Base-by-base conservation (phyloP, 2,888 invertebrate genomes). In the Diplolepis rosae region DNA sequence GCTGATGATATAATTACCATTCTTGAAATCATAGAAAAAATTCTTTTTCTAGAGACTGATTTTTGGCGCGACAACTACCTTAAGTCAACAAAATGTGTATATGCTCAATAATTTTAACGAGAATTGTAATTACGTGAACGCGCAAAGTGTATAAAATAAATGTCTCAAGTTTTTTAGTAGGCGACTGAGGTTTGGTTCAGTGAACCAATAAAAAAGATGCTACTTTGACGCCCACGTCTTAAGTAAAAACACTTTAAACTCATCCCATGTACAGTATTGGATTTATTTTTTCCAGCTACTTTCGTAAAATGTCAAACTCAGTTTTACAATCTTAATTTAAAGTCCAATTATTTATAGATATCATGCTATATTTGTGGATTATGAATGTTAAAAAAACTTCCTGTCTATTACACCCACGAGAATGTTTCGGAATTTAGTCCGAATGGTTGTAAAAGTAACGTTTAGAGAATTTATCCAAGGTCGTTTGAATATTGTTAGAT, bases 201-300 rank as follows among this genome's bases (percentile, higher is more conserved):
- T 61, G 39, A n/a, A 39, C 39, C 39, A 24, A 61, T 61, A 54
- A 61, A 61, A 61, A 61, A 61, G 39, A 61, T 39, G 35, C 61
- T 35, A 32, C 56, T 61, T 24, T 39, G 39, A 61, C 61, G 39
- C 61, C 61, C 24, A 61, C 61, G 24, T 24, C 24, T 61, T 6
- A 22, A 61, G 24, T 35, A 24, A 39, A 39, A 39, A 39, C 61
- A 32, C 35, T 39, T 61, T 54, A 56, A 56, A 61, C 22, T 22
- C 39, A 3, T 3, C 18, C 18, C 18, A 45, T 18, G 11, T 45
- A 18, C 45, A 18, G 18, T 9, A 45, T 18, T 45, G 18, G 18
- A 18, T 45, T 45, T 45, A 45, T 18, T 45, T 45, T 45, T 32
- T 32, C 7, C 11, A 9, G 15, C 7, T 42, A 15, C 42, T 42